These are phyloP conservation scores for Lepilemur ruficaudatus DNA, from an alignment of 2,797 vertebrate species.

Conservation along the genomic window DNA sequence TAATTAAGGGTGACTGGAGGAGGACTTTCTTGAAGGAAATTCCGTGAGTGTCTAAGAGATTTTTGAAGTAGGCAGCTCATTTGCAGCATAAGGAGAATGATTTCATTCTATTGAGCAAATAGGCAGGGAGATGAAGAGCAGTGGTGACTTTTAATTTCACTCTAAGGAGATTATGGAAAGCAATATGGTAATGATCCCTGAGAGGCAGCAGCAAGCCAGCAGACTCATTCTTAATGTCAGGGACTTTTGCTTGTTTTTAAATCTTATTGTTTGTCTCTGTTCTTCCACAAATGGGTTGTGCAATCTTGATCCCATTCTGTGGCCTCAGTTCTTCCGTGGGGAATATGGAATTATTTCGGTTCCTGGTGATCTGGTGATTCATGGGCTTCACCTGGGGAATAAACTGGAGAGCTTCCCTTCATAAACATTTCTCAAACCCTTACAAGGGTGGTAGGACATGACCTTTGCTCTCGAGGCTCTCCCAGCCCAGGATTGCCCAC, in stretches of 20 bases:
- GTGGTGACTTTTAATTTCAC: constrained; percentile 73
- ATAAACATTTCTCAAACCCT: not conserved
- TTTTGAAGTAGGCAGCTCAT: constrained; percentile 67
- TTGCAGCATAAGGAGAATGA: constrained; percentile 44
- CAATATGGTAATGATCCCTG: constrained; percentile 58
- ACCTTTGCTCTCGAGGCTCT: not conserved
- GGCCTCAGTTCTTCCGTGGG: not conserved
- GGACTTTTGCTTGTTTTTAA: constrained; percentile 54
- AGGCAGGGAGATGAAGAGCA: constrained; percentile 65
- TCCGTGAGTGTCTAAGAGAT: constrained; percentile 20
- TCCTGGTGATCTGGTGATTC: not conserved
- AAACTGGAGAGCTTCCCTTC: not conserved
- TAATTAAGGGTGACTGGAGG: constrained; percentile 54
- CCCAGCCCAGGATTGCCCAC: not conserved
- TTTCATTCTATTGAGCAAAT: constrained; percentile 65
- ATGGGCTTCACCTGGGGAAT: not conserved
- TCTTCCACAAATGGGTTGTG: not conserved
- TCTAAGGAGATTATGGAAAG: constrained; percentile 72
- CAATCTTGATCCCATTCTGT: not conserved
- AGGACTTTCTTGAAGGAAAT: constrained; percentile 60
- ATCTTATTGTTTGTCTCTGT: constrained; percentile 40
- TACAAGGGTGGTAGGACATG: not conserved
- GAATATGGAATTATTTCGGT: not conserved
- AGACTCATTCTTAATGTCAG: constrained; percentile 42
- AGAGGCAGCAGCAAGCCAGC: constrained; percentile 36